Conservation (phyloP, 2,797 vertebrate species). For the Avahi laniger region DNA sequence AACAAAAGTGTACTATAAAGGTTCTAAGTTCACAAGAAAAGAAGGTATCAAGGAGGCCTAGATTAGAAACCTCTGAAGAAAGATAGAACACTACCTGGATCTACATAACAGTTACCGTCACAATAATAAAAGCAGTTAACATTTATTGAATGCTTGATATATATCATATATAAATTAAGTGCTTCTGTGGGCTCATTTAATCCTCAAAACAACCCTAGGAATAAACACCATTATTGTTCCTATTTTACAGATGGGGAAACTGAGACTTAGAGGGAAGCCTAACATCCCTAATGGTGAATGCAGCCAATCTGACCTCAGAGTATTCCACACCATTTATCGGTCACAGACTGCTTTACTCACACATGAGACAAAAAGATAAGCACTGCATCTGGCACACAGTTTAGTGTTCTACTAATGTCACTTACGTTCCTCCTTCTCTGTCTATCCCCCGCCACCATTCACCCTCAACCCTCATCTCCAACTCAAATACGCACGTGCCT, state of each 20-base stretch:
- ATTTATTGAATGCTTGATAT: not conserved
- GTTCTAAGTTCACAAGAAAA: not conserved
- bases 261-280: not conserved
- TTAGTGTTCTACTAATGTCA: not conserved
- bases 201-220: not conserved
- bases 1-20: not conserved
- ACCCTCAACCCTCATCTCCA: not conserved
- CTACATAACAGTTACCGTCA: not conserved
- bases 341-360: not conserved
- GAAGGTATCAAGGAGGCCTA: conserved; percentile 7
- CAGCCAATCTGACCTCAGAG: not conserved
- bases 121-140: not conserved
- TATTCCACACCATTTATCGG: not conserved
- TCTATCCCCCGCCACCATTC: not conserved
- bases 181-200: not conserved
- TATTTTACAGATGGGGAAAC: not conserved
- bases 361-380: not conserved
- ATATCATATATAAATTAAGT: not conserved
- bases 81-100: not conserved
- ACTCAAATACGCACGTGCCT: not conserved
- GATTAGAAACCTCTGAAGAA: not conserved
- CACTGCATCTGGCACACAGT: not conserved
- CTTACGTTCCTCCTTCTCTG: not conserved
- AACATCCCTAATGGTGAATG: not conserved
- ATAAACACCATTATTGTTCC: not conserved